phyloP scores from a whole-genome alignment of 2,888 invertebrate genomes.

The Hipparchia semele region DNA sequence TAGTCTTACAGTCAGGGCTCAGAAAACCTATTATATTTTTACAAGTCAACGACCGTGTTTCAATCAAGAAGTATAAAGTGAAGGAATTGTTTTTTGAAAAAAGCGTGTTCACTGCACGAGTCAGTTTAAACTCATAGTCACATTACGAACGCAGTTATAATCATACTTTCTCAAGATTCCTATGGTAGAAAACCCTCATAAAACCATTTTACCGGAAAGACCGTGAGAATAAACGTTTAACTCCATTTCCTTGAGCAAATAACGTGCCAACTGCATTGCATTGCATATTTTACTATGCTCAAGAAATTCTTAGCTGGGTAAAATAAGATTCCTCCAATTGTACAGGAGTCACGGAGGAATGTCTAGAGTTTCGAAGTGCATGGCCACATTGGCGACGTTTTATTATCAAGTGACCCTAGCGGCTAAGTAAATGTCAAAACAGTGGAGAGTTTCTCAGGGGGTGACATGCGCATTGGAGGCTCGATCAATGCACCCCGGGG shows the following conservation, averaged over 20 bases:
- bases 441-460: constrained; percentile 55
- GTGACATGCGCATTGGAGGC: constrained; percentile 72
- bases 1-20: too few relatives aligned
- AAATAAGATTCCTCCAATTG: not conserved
- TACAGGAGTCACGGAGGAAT: constrained; percentile 34
- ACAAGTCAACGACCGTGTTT: too few relatives aligned
- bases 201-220: constrained; percentile 44
- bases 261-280: constrained; percentile 4
- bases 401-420: constrained; percentile 41
- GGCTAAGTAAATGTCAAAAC: constrained; percentile 68
- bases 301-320: not conserved
- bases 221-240: constrained; percentile 46
- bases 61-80: not conserved
- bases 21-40: too few relatives aligned
- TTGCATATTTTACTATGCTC: constrained; percentile 16
- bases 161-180: constrained; percentile 34
- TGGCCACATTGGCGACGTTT: constrained; percentile 36
- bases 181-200: constrained; percentile 28
- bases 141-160: constrained; percentile 22
- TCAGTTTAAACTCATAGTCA: not conserved
- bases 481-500: constrained; percentile 77
- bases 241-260: constrained; percentile 26
- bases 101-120: not conserved
- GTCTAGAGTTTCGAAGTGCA: constrained; percentile 43
- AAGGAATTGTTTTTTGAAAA: not conserved